phyloP scores from a whole-genome alignment of 2,113 vertebrate species.

The Spheniscus mendiculus region DNA sequence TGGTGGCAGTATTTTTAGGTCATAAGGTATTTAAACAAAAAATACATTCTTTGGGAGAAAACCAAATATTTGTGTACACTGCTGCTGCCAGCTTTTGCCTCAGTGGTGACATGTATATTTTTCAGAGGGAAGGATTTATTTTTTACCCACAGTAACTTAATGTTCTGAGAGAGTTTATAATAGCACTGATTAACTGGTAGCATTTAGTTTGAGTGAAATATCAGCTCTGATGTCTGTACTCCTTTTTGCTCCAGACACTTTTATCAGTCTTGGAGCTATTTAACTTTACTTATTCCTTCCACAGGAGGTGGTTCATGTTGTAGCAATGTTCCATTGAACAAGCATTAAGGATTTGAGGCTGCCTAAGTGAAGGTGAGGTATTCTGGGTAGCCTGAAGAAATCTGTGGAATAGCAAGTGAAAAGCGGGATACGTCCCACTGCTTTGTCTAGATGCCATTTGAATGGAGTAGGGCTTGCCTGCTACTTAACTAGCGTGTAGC shows the following conservation, averaged over 20 bases:
- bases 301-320: not conserved
- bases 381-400: not conserved
- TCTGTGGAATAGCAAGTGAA: not conserved
- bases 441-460: not conserved
- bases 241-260: slow-evolving; percentile 8
- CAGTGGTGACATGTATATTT: not conserved
- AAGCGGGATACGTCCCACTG: not conserved
- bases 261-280: not conserved
- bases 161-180: slow-evolving; percentile 48
- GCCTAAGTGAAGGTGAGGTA: not conserved
- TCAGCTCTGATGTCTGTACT: not conserved
- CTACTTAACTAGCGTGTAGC: not conserved
- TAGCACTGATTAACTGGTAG: slow-evolving; percentile 32
- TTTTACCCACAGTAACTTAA: slow-evolving; percentile 1
- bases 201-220: slow-evolving; percentile 39
- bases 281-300: not conserved
- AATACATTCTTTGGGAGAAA: not conserved
- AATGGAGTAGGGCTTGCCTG: not conserved
- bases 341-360: not conserved
- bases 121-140: slow-evolving; percentile 21
- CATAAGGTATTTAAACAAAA: not conserved
- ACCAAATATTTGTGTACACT: not conserved
- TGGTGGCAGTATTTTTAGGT: not conserved
- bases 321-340: not conserved
- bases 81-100: not conserved